These are phyloP conservation scores for Spermophilus dauricus DNA, from an alignment of 2,113 vertebrate genomes.

Conservation along the genomic window DNA sequence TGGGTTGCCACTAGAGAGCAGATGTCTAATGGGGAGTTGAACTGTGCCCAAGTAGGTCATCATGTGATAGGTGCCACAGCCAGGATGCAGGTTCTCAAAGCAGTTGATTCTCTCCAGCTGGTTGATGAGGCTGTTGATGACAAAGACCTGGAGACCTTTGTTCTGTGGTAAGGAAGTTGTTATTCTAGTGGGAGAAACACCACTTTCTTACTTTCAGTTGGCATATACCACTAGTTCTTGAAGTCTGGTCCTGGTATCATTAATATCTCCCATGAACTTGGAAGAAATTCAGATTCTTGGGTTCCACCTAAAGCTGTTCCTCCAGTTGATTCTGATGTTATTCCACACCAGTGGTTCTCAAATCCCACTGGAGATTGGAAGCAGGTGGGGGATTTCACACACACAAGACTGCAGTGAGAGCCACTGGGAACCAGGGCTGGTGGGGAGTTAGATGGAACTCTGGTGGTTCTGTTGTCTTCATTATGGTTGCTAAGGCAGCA, in stretches of 20 bases:
- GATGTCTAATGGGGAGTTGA: not conserved
- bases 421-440: not conserved
- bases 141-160: not conserved
- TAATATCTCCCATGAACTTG: not conserved
- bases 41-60: not conserved
- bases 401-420: not conserved
- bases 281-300: not conserved
- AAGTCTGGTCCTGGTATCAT: not conserved
- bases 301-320: not conserved
- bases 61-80: not conserved
- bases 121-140: not conserved
- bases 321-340: not conserved
- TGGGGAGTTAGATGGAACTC: not conserved
- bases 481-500: not conserved
- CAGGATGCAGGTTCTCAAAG: not conserved
- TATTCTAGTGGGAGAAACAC: not conserved
- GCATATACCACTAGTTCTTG: not conserved
- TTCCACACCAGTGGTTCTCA: not conserved
- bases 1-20: not conserved
- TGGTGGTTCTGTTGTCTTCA: not conserved
- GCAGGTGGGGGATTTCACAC: not conserved
- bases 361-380: not conserved
- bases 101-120: not conserved
- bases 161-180: not conserved
- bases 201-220: not conserved